These are phyloP conservation scores for Sylvicola cinctus DNA, from an alignment of 2,888 invertebrate genomes.

Conservation along the genomic window DNA sequence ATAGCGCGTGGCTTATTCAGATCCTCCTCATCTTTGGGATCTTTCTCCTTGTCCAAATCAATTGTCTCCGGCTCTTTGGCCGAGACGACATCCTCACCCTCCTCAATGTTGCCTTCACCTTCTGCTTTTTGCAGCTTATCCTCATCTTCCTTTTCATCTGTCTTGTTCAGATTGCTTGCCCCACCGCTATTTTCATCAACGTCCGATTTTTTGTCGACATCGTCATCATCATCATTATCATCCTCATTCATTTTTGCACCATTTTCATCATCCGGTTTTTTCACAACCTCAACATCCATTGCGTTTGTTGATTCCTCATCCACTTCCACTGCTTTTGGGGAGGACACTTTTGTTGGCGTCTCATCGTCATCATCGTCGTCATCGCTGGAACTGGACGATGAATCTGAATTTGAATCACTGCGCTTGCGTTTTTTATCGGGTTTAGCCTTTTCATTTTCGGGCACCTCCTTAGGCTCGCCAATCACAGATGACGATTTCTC, in stretches of 20 bases:
- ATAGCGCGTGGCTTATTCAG: slow-evolving; percentile 38
- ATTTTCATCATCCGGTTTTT: slow-evolving; percentile 4
- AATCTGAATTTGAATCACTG: slow-evolving; percentile 27
- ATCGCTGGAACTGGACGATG: slow-evolving; percentile 23
- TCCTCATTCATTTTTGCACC: slow-evolving; percentile 6
- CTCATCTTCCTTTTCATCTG: slow-evolving; percentile 9
- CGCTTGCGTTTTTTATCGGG: slow-evolving; percentile 31
- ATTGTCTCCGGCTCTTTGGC: slow-evolving; percentile 19
- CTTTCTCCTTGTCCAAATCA: slow-evolving; percentile 26
- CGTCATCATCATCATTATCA: slow-evolving; percentile 8
- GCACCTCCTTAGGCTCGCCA: slow-evolving; percentile 2
- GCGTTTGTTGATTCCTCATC: neutral
- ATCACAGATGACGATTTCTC: slow-evolving; percentile 9
- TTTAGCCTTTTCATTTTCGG: too few species aligned
- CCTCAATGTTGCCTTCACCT: slow-evolving; percentile 10
- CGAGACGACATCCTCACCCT: slow-evolving; percentile 11
- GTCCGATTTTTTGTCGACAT: slow-evolving; percentile 6
- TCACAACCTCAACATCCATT: neutral
- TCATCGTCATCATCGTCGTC: slow-evolving; percentile 22
- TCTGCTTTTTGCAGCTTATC: slow-evolving; percentile 7
- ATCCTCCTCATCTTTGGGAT: slow-evolving; percentile 17
- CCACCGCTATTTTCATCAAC: slow-evolving; percentile 5
- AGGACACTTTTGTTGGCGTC: slow-evolving; percentile 14
- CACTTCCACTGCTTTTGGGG: slow-evolving; percentile 14
- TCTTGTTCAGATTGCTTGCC: slow-evolving; percentile 6